Percentiles rank a stretch among this genome's conserved stretches.
Evolutionary conservation across 2,888 invertebrate genomes (phyloP).

Genomic region (Cataglyphis livida): DNA sequence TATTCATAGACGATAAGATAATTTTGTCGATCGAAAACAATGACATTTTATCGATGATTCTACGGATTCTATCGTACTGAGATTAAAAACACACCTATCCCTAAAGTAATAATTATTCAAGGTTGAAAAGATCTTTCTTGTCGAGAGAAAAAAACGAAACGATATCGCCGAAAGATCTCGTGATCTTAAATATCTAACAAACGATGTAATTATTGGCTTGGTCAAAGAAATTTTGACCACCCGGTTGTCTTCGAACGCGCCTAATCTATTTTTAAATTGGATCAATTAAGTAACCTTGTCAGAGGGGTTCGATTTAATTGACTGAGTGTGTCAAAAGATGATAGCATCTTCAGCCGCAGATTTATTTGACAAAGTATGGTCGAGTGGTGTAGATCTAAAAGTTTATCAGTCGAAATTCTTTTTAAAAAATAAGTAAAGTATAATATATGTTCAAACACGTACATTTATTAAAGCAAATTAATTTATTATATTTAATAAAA

Average conservation of each 20-base stretch:
- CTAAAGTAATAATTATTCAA: conserved; percentile 35
- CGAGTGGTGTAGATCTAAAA: neutral
- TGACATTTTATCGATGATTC: neutral
- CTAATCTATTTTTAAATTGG: conserved; percentile 49
- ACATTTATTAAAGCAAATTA: conserved; percentile 2
- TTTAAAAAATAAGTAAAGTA: neutral
- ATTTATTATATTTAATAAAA: neutral
- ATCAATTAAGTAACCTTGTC: conserved; percentile 39
- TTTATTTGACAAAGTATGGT: conserved; percentile 34
- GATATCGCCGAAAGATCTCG: conserved; percentile 28
- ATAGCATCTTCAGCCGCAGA: conserved; percentile 30
- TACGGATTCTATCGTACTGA: neutral
- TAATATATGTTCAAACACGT: neutral
- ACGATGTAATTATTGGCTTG: conserved; percentile 34
- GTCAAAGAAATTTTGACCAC: conserved; percentile 23
- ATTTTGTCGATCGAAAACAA: neutral
- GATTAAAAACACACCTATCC: neutral
- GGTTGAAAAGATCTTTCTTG: neutral
- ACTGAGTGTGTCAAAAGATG: conserved; percentile 26
- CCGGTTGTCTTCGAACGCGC: conserved; percentile 7
- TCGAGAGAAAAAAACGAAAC: conserved; percentile 15
- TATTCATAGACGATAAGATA: neutral
- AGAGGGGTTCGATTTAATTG: conserved; percentile 30
- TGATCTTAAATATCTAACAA: conserved; percentile 42
- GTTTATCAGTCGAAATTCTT: neutral